phyloP scores from a whole-genome alignment of 2,888 invertebrate genomes.

The Oligia latruncula region DNA sequence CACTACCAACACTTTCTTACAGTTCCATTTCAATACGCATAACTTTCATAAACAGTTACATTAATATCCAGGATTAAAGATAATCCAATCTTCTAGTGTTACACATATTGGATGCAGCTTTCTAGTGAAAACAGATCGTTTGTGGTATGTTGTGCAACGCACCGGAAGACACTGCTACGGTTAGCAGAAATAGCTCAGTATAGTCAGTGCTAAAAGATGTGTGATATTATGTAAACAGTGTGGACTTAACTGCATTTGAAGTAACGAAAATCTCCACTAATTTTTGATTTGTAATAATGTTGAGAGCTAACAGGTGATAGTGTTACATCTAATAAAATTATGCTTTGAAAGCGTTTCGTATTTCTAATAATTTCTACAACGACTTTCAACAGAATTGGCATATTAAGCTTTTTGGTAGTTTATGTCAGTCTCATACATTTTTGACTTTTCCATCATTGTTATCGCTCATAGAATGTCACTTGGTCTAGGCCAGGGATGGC shows the following conservation, averaged over 20 bases:
- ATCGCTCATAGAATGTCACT: no score
- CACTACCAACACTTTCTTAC: slow-evolving; percentile 23
- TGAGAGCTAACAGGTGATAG: no score
- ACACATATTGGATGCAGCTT: slow-evolving; percentile 86
- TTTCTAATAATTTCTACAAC: no score
- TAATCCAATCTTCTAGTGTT: slow-evolving; percentile 82
- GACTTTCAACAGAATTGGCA: no score
- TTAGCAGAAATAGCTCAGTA: slow-evolving; percentile 47
- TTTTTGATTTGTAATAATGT: background rate
- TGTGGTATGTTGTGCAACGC: slow-evolving; percentile 85
- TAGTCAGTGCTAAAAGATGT: slow-evolving; percentile 11
- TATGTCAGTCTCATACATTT: no score
- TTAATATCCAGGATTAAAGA: slow-evolving; percentile 70
- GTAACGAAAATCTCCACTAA: no score
- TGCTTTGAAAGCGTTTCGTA: no score
- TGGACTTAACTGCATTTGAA: background rate
- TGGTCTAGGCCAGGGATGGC: no score
- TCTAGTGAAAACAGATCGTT: slow-evolving; percentile 86
- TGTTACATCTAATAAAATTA: no score
- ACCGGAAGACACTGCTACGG: slow-evolving; percentile 76
- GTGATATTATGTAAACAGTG: slow-evolving; percentile 3
- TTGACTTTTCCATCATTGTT: no score
- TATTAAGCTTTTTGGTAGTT: no score
- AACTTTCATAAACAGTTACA: slow-evolving; percentile 61
- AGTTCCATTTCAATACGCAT: slow-evolving; percentile 52